These are phyloP conservation scores for Callosobruchus maculatus DNA, from an alignment of 2,888 invertebrate genomes.

Conservation along the genomic window DNA sequence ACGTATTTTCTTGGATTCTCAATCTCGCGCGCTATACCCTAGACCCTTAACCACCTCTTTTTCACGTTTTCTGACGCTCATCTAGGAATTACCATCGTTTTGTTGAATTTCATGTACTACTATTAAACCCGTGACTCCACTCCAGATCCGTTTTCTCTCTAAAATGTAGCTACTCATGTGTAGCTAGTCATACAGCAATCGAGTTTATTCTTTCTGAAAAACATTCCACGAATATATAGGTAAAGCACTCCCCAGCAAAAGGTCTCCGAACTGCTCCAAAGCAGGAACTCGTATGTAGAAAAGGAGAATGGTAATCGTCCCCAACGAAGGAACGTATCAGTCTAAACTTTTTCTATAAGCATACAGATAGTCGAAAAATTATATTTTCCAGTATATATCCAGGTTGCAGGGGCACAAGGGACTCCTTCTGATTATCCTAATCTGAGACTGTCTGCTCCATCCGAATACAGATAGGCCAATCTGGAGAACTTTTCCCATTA, in stretches of 20 bases:
- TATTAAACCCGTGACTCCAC: too few relatives aligned
- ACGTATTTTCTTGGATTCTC: too few relatives aligned
- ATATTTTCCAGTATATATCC: conserved; percentile 32
- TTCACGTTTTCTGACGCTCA: too few relatives aligned
- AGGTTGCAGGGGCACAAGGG: conserved; percentile 35
- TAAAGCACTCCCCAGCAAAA: background rate
- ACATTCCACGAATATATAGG: background rate
- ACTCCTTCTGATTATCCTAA: conserved; percentile 43
- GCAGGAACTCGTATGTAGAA: background rate
- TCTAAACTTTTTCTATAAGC: conserved; percentile 38
- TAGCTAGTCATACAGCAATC: background rate
- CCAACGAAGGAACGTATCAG: conserved; percentile 1
- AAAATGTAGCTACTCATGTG: too few relatives aligned
- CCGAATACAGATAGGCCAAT: conserved; percentile 44
- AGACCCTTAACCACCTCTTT: too few relatives aligned
- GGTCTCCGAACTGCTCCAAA: background rate
- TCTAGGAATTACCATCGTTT: too few relatives aligned
- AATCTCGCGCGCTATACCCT: too few relatives aligned
- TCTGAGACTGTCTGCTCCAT: conserved; percentile 36
- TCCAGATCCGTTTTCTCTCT: too few relatives aligned
- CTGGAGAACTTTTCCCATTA: conserved; percentile 44
- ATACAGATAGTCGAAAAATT: conserved; percentile 43
- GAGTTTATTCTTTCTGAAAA: background rate
- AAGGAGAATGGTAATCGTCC: background rate
- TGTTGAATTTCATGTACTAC: too few relatives aligned